These are phyloP conservation scores for Pristionchus arcanus DNA, from an alignment of 2,888 invertebrate species.

Conservation along the genomic window DNA sequence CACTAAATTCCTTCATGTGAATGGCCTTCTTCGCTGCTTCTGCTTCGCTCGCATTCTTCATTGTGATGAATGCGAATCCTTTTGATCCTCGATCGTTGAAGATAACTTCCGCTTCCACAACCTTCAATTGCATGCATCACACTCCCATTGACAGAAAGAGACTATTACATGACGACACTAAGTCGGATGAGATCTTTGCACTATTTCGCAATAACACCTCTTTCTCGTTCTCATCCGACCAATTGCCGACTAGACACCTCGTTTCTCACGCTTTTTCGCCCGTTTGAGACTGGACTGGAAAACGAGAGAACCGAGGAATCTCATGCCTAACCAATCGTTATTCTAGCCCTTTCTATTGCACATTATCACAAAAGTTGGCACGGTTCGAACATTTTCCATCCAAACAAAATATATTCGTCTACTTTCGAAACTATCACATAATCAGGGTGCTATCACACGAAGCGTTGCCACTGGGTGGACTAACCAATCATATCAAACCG, in stretches of 20 bases:
- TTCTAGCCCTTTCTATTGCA: background rate
- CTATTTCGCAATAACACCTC: background rate
- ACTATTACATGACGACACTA: background rate
- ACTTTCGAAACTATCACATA: background rate
- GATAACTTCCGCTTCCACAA: background rate
- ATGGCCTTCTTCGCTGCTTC: conserved; percentile 23
- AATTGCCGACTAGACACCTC: background rate
- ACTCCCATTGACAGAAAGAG: background rate
- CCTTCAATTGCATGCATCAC: conserved; percentile 13
- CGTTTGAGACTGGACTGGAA: background rate
- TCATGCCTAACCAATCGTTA: conserved; percentile 15
- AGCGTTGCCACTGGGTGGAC: background rate
- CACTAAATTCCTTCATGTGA: background rate
- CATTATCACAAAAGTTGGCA: background rate
- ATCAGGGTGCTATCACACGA: background rate
- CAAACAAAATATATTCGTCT: background rate
- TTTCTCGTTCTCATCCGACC: background rate
- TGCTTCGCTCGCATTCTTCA: background rate
- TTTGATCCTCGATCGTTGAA: conserved; percentile 30
- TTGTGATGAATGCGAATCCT: conserved; percentile 14
- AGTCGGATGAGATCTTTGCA: background rate
- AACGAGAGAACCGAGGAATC: background rate
- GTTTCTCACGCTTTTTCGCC: background rate
- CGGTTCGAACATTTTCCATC: background rate
- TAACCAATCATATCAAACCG: background rate